Base-by-base conservation (phyloP, 1,140 invertebrate genomes). In the Fopius arisanus region DNA sequence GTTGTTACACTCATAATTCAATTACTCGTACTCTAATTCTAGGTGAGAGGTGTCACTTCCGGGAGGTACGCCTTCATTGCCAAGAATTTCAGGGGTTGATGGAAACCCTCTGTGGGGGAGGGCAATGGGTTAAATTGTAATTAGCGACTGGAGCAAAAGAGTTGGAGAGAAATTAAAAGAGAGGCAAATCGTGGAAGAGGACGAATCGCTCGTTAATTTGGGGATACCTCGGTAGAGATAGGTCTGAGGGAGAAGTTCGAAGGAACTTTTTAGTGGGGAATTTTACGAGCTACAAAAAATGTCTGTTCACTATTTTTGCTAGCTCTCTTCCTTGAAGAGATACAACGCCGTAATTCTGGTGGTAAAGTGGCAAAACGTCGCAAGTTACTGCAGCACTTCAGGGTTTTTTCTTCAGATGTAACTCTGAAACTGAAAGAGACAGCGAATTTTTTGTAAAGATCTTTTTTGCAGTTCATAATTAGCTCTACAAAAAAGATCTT, bases 261-360 rank as follows among this genome's bases (percentile, higher is more conserved):
- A 71, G n/a, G 69, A 41, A 41, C 43, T 69, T 43, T 43, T 43
- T 43, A 6, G 40, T 43, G 40, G 40, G 40, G n/a, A 43, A 43
- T 43, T 14, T n/a, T 12, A n/a, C 4, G 10, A 3, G 10, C 12
- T 43, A 43, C 12, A 12, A 43, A 43, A 43, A 43, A n/a, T 4
- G 9, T 4, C 12, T 43, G 4, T 14, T n/a, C 2, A 43, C 3
- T 3, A 6, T 43, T 43, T 10, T 10, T 31, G 29, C 3, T 31
- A 31, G 7, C 3, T 31, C 29, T 31, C 3, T 7, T 31, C 3
- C 7, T 31, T 31, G 29, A 31, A 31, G 29, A 31, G 3, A 31
- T 31, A 4, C 29, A n/a, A n/a, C n/a, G n/a, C n/a, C n/a, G n/a
- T n/a, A n/a, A n/a, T n/a, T n/a, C n/a, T n/a, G n/a, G n/a, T n/a